Conservation (phyloP, 2,797 vertebrate genomes). For the Acestrorhynchus altus region DNA sequence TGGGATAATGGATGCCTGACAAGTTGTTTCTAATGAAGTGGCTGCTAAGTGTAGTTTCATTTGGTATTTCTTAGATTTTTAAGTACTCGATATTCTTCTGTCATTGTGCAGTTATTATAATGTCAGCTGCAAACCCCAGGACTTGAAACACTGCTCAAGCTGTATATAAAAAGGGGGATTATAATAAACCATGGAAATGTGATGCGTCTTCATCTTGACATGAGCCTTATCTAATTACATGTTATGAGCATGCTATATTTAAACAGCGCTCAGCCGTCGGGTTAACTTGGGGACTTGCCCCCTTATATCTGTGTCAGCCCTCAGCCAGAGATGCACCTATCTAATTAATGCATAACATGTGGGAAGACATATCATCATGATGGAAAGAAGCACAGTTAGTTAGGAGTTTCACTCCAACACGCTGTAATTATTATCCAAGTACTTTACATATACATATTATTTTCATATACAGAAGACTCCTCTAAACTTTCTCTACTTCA, state of each 20-base stretch:
- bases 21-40: neutral
- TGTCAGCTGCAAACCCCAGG: neutral
- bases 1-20: no score
- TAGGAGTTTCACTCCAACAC: conserved; percentile 44
- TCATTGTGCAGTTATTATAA: neutral
- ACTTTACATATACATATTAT: conserved; percentile 36
- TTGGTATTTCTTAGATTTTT: neutral
- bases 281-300: conserved; percentile 46
- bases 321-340: conserved; percentile 48
- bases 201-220: conserved; percentile 52
- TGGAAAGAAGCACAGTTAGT: conserved; percentile 47
- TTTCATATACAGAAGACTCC: conserved; percentile 29
- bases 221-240: conserved; percentile 59
- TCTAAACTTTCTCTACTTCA: conserved; percentile 13
- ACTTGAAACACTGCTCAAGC: neutral
- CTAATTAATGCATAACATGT: conserved; percentile 61
- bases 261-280: conserved; percentile 44
- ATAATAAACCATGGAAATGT: conserved; percentile 32
- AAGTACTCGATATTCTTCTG: conserved; percentile 13
- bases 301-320: conserved; percentile 40
- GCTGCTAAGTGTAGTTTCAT: neutral
- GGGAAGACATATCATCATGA: conserved; percentile 58
- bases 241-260: conserved; percentile 54
- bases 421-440: conserved; percentile 59
- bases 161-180: conserved; percentile 31